These are phyloP conservation scores for Urocolius indicus DNA, from an alignment of 2,113 vertebrate species.

Conservation along the genomic window DNA sequence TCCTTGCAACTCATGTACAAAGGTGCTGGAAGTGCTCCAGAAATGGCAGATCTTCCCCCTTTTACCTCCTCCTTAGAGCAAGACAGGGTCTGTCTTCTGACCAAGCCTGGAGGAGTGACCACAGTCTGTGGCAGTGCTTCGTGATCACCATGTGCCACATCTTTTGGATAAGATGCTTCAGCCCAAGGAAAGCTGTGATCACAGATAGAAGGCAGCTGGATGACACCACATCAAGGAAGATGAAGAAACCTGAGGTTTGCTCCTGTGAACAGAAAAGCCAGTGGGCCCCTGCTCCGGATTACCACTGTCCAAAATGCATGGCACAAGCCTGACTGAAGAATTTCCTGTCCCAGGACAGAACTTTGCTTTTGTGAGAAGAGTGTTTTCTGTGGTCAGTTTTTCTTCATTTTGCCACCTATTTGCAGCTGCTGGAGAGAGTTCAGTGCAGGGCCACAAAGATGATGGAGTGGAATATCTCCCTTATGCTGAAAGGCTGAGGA, in stretches of 20 bases:
- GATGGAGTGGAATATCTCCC: too few relatives aligned
- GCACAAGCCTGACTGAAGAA: neutral
- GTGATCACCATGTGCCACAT: rapidly evolving
- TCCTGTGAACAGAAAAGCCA: neutral
- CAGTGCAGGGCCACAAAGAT: too few relatives aligned
- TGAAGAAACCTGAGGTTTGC: neutral
- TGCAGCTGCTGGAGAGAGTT: neutral
- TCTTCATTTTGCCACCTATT: neutral
- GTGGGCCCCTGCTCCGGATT: neutral
- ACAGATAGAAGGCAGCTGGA: neutral
- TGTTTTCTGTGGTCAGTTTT: neutral
- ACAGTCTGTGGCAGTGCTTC: neutral
- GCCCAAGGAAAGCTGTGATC: neutral
- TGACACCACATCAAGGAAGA: neutral
- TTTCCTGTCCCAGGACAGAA: neutral
- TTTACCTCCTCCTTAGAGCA: neutral
- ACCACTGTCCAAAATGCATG: neutral
- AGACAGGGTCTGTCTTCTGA: neutral
- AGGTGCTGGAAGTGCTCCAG: neutral
- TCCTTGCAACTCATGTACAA: rapidly evolving
- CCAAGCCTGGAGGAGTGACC: neutral
- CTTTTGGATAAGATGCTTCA: neutral
- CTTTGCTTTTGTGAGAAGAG: neutral
- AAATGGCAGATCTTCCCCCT: neutral
- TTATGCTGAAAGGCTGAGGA: too few relatives aligned